Evolutionary conservation across 1,140 invertebrate species (phyloP).

Genomic region (Magallana ariakensis): DNA sequence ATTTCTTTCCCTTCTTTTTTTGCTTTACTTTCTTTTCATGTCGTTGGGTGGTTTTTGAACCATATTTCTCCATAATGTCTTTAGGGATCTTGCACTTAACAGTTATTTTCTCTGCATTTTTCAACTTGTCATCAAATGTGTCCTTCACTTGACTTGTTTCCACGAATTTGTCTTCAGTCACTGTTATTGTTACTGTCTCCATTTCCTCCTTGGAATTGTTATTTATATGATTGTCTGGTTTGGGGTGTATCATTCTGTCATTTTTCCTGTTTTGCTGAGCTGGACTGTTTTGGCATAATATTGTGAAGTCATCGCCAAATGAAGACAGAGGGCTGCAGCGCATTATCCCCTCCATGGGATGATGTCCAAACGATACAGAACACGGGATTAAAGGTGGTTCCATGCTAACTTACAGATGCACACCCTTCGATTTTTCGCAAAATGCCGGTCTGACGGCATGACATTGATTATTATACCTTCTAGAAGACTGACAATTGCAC

Average conservation of each 20-base stretch:
- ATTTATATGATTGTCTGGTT: background rate
- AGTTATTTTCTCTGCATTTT: background rate
- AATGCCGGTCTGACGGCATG: conserved; percentile 1
- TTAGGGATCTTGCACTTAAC: conserved; percentile 14
- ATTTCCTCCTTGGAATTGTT: background rate
- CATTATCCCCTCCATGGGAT: background rate
- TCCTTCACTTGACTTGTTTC: background rate
- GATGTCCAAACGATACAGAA: background rate
- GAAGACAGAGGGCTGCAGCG: background rate
- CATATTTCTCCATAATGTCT: conserved; percentile 31
- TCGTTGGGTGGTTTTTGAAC: background rate
- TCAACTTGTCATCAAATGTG: background rate
- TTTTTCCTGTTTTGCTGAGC: background rate
- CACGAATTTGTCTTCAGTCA: background rate
- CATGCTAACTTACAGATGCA: background rate
- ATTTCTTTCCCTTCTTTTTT: conserved; percentile 69
- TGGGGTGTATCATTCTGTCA: background rate
- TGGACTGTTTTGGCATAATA: background rate
- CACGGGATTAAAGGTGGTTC: background rate
- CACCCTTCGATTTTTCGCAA: background rate
- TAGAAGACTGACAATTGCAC: conserved; percentile 12
- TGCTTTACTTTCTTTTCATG: conserved; percentile 36
- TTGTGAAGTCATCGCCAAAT: conserved; percentile 25
- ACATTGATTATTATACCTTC: background rate
- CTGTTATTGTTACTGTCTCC: background rate